phyloP scores from a whole-genome alignment of 2,113 vertebrate genomes.

The Ptilonorhynchus violaceus region DNA sequence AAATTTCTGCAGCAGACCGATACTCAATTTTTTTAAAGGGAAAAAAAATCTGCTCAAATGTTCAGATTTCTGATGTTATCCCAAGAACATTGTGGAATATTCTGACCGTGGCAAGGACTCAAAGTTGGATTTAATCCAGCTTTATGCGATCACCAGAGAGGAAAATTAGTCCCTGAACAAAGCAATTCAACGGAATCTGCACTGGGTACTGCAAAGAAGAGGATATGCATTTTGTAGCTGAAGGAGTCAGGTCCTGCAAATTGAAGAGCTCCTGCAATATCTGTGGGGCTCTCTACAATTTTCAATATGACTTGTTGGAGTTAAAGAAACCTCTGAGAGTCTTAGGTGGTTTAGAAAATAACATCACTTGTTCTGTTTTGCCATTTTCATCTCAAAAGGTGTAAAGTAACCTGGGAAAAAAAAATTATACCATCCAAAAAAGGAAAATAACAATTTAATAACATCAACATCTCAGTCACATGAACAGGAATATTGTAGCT shows the following conservation, averaged over 20 bases:
- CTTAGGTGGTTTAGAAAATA: not conserved
- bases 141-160: not conserved
- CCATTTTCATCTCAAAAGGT: not conserved
- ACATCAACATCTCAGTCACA: not conserved
- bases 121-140: not conserved
- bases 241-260: not conserved
- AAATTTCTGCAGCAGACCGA: not conserved
- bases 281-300: not conserved
- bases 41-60: not conserved
- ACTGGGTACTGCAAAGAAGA: not conserved
- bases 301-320: not conserved
- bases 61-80: not conserved
- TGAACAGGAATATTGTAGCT: not conserved
- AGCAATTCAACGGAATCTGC: not conserved
- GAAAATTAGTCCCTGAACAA: not conserved
- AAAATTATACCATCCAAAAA: not conserved
- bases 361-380: not conserved
- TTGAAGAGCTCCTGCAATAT: not conserved
- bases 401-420: not conserved
- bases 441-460: not conserved
- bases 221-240: not conserved
- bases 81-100: not conserved
- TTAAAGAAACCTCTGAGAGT: not conserved
- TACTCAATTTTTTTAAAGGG: not conserved
- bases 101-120: not conserved